Percentiles rank a stretch among this genome's conserved stretches.
Conservation (phyloP, 2,888 invertebrate species). For the Brassicogethes aeneus region DNA sequence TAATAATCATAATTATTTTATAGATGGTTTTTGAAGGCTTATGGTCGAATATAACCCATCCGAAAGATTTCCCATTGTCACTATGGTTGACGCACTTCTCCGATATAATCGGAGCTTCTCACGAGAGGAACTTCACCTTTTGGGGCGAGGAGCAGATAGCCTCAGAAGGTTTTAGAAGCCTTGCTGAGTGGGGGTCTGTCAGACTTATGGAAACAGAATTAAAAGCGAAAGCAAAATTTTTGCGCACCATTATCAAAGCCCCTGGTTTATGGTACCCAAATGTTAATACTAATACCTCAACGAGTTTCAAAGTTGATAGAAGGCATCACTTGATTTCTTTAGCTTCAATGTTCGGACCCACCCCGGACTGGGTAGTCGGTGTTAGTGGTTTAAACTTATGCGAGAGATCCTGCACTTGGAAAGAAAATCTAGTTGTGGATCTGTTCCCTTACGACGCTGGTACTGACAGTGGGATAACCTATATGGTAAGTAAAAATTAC, state of each 20-base stretch:
- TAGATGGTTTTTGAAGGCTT: constrained; percentile 83
- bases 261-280: constrained; percentile 84
- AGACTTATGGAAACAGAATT: constrained; percentile 83
- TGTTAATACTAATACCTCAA: constrained; percentile 74
- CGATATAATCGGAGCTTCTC: constrained; percentile 92
- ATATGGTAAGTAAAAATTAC: constrained; percentile 57
- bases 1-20: no score
- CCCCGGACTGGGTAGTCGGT: constrained; percentile 98
- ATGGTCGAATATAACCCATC: constrained; percentile 94
- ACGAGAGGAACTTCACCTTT: constrained; percentile 78
- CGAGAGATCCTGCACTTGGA: constrained; percentile 83
- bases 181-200: constrained; percentile 86
- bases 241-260: constrained; percentile 82
- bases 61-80: constrained; percentile 88
- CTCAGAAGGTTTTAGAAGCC: constrained; percentile 74
- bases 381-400: constrained; percentile 85
- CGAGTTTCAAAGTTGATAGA: constrained; percentile 75
- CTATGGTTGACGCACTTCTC: constrained; percentile 93
- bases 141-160: constrained; percentile 87
- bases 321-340: constrained; percentile 80
- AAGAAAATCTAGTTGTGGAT: constrained; percentile 71
- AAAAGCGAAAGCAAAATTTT: constrained; percentile 64
- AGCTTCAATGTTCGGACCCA: constrained; percentile 86
- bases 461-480: constrained; percentile 86
- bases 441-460: constrained; percentile 94